phyloP scores from a whole-genome alignment of 2,113 vertebrate species.

The Pyrgilauda ruficollis region DNA sequence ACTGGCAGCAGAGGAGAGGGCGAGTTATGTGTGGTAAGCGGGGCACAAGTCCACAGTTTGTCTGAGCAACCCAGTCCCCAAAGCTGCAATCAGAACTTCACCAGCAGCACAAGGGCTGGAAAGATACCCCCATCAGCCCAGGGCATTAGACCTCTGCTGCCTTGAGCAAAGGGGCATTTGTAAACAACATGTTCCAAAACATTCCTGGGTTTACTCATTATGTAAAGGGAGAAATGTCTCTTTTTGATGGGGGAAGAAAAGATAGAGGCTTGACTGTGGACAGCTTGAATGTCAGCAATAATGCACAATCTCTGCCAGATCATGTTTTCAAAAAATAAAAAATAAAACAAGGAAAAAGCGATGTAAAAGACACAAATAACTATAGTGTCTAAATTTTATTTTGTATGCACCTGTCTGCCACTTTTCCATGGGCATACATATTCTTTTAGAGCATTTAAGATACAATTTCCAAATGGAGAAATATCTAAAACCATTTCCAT shows the following conservation, averaged over 20 bases:
- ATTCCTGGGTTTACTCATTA: background rate
- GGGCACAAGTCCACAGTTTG: background rate
- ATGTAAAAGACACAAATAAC: background rate
- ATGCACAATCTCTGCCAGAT: fast-evolving
- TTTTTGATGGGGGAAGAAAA: background rate
- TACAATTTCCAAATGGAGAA: background rate
- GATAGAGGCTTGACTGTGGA: background rate
- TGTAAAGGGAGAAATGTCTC: background rate
- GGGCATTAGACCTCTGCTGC: background rate
- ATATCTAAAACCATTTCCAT: background rate
- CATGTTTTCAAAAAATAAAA: background rate
- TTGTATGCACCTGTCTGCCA: background rate
- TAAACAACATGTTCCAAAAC: background rate
- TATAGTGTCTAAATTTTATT: background rate
- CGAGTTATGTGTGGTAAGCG: fast-evolving
- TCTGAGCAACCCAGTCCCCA: background rate
- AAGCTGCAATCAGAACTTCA: background rate
- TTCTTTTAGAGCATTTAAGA: background rate
- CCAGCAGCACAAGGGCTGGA: background rate
- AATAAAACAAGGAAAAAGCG: background rate
- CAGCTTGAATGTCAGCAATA: background rate
- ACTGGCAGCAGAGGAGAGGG: background rate
- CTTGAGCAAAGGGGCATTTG: background rate
- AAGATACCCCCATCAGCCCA: background rate
- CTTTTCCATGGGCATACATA: background rate